Base-by-base conservation (phyloP, 2,797 vertebrate genomes). In the Betta splendens region DNA sequence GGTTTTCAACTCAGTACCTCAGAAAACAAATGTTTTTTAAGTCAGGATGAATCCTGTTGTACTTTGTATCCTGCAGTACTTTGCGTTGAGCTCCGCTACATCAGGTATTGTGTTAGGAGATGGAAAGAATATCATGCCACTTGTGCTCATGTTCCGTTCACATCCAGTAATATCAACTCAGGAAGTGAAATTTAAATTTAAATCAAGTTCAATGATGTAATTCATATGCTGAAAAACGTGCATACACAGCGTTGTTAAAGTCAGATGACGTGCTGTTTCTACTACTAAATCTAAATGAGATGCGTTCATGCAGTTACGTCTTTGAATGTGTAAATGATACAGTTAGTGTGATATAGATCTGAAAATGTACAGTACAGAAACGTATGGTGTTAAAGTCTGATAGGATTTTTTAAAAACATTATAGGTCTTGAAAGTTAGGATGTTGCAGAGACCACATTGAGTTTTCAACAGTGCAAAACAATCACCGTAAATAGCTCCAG, bases 151-250 rank as follows among this genome's bases (percentile, higher is more conserved):
- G 57, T 51, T 64, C 40, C 43, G 43, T 76, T 77, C 51, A 56
- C 63, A 64, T 81, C 69, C 51, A 79, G 55, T 81, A 39, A 75
- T 72, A 78, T 72, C 66, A 83, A 84, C 83, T 86, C 86, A 85
- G 86, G 84, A 88, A 85, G 81, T 76, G 70, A 69, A 72, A 66
- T 61, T 59, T 44, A 73, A 67, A 73, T 61, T 12, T 8, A 53
- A 61, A 64, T 36, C 4, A 64, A 47, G 36, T 47, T 21, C 11
- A 42, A 55, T 26, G 38, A 37, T 50, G 26, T 35, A 51, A 72
- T 61, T 66, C 48, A 49, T 47, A 23, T 33, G 42, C 16, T 50
- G 17, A 51, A 40, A 63, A 21, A 45, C 12, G 38, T 26, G 20
- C 31, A 22, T 43, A 17, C 52, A 31, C 29, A 25, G 13, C 40